Percentiles rank a stretch among this genome's conserved stretches.
Conservation (phyloP, 2,113 vertebrate genomes). For the Serinus canaria region DNA sequence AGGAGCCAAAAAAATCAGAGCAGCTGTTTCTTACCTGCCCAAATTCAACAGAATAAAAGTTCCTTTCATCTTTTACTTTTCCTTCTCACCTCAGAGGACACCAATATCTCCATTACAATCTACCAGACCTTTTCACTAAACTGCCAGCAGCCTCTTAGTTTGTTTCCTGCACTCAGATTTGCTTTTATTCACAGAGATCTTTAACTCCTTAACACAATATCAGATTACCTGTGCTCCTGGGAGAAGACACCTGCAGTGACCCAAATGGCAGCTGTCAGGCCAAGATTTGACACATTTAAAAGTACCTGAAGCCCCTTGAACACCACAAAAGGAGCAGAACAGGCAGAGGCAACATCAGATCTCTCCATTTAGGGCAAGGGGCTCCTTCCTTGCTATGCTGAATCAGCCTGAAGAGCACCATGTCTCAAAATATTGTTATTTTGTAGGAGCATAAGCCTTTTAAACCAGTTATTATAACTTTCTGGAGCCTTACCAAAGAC, state of each 20-base stretch:
- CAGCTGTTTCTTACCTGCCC: background rate
- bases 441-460: slow-evolving; percentile 31
- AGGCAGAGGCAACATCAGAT: background rate
- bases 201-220: background rate
- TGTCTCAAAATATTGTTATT: slow-evolving; percentile 30
- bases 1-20: background rate
- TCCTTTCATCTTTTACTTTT: rapidly evolving
- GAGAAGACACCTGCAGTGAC: background rate
- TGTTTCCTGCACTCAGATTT: background rate
- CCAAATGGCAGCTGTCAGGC: background rate
- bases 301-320: background rate
- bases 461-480: slow-evolving; percentile 20
- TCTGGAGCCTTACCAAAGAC: slow-evolving; percentile 47
- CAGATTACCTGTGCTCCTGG: background rate
- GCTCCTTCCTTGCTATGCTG: background rate
- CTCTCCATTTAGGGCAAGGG: background rate
- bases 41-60: background rate
- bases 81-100: background rate
- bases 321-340: background rate
- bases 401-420: background rate
- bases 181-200: background rate
- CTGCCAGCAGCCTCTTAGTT: background rate
- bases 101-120: background rate
- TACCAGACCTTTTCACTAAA: background rate
- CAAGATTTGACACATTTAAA: background rate